phyloP scores from a whole-genome alignment of 2,888 invertebrate genomes.

The Buathra laborator region DNA sequence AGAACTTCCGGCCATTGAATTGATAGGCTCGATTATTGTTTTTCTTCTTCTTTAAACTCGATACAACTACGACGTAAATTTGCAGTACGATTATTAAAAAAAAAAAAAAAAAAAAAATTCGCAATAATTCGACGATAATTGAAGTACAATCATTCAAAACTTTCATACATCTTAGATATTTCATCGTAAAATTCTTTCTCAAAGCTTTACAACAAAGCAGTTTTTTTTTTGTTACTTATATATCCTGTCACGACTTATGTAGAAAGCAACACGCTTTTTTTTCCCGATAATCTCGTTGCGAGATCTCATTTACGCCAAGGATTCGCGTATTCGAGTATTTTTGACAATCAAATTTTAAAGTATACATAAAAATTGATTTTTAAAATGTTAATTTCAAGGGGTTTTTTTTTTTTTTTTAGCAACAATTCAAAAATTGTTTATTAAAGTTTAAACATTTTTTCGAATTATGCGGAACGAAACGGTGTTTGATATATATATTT shows the following conservation, averaged over 20 bases:
- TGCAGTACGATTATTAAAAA: not conserved
- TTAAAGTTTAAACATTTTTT: not conserved
- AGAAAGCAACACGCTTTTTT: constrained; percentile 29
- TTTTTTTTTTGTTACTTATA: constrained; percentile 16
- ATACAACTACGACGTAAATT: constrained; percentile 6
- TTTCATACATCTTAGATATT: constrained; percentile 23
- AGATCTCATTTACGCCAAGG: constrained; percentile 22
- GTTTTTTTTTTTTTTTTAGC: not conserved
- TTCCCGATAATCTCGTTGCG: constrained; percentile 12
- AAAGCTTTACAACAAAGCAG: constrained; percentile 46
- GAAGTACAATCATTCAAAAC: constrained; percentile 15
- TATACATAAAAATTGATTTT: not conserved
- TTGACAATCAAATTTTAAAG: not conserved
- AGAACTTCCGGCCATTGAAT: constrained; percentile 5
- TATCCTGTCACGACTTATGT: constrained; percentile 34
- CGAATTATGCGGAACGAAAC: not conserved
- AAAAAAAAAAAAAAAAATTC: constrained; percentile 17
- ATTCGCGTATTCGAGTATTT: constrained; percentile 11
- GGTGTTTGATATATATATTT: too few relatives aligned
- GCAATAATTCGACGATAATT: constrained; percentile 5
- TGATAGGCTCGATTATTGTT: not conserved
- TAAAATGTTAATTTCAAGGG: not conserved
- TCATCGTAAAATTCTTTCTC: constrained; percentile 24
- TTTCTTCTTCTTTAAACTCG: not conserved
- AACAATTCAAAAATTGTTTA: not conserved